These are phyloP conservation scores for Alaudala cheleensis DNA, from an alignment of 2,113 vertebrate genomes.

Conservation along the genomic window DNA sequence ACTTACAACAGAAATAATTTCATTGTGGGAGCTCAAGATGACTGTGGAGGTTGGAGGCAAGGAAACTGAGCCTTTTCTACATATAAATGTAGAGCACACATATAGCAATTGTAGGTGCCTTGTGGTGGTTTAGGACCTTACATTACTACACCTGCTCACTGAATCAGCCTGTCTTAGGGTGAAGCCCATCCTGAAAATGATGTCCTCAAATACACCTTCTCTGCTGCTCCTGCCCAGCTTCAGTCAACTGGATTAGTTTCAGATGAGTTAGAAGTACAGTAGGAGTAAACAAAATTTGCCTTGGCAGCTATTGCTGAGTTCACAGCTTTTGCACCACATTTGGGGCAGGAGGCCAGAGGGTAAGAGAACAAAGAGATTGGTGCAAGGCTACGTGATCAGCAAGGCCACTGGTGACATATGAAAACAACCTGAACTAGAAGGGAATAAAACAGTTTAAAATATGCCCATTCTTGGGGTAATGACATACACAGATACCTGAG, in stretches of 20 bases:
- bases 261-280: background rate
- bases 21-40: background rate
- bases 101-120: background rate
- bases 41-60: background rate
- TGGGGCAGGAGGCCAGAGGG: background rate
- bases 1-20: background rate
- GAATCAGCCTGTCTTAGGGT: background rate
- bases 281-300: background rate
- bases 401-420: background rate
- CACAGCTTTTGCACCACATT: background rate
- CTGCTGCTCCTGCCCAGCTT: background rate
- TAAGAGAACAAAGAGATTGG: background rate
- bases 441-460: background rate
- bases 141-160: background rate
- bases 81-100: background rate
- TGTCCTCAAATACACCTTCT: accelerated
- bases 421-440: background rate
- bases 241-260: background rate
- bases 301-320: background rate
- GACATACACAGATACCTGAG: too few relatives aligned
- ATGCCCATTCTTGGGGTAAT: background rate
- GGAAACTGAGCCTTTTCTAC: background rate
- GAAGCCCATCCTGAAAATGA: background rate
- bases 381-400: background rate
- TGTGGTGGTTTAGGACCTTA: background rate